Base-by-base conservation (phyloP, 2,113 vertebrate species). In the Pygoscelis adeliae region DNA sequence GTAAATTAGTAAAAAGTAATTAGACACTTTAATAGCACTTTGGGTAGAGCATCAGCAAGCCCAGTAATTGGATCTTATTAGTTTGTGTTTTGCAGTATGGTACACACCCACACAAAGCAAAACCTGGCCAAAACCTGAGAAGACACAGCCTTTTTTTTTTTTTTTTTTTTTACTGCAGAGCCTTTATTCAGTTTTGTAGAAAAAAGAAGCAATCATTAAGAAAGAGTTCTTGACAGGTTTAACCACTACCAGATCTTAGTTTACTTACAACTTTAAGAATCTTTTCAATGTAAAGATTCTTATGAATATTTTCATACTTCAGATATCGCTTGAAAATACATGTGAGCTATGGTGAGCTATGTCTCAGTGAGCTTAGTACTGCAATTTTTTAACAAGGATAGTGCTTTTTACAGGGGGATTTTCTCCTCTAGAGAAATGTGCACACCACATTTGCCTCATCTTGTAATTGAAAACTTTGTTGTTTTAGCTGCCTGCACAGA, bases 1-100 rank as follows among this genome's bases (percentile, higher is more conserved):
- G 26, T 44, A 91, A 93, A 82, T 94, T 93, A 94, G 46, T 62
- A 92, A 92, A 87, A 96, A 76, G 40, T 86, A 95, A 95, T 97
- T 93, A 94, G 67, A 67, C n/a, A 66, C 20, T 94, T 94, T 80
- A 93, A 85, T 56, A 93, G 80, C 30, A 82, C 70, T 95, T 93
- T 76, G 73, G 23, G 46, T 79, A 27, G 32, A 77, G 26, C 50
- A 80, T 56, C 55, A 90, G 63, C 34, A 77, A 92, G 55, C 26
- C n/a, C 55, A n/a, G 2, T 55, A 58, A 76, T 40, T 73, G 29
- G 17, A 56, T 67, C 15, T 42, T 72, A 46, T n/a, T 65, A 38
- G 25, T 29, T 80, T 34, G n/a, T 10, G 3, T 62, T 86, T 83
- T 69, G 29, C 49, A 47, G 49, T 70, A 42, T 44, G 29, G 47